A percentile compares a stretch with the other conserved stretches of the same genome.
phyloP scores from a whole-genome alignment of 2,797 vertebrate genomes.

The Rhinella marina region DNA sequence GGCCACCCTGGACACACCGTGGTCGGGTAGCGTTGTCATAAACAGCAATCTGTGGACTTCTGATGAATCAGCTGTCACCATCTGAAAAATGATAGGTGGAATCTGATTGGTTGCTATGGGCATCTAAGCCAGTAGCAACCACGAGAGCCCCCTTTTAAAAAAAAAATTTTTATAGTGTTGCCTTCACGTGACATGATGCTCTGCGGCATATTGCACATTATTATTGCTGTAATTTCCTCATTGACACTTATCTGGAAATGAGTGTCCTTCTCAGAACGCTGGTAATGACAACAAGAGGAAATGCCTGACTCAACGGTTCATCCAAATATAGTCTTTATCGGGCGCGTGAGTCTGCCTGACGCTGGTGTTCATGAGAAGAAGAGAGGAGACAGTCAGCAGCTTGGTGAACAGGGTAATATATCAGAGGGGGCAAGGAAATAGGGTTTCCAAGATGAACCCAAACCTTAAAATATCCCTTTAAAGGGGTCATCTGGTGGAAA shows the following conservation, averaged over 20 bases:
- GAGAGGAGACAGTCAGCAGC: background rate
- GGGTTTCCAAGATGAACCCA: background rate
- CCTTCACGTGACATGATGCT: background rate
- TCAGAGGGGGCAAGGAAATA: background rate
- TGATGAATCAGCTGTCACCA: too few species aligned
- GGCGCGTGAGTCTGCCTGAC: background rate
- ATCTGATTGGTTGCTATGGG: too few species aligned
- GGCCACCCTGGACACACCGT: background rate
- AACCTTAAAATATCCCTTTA: background rate
- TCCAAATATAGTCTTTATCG: constrained; percentile 38
- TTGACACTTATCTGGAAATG: constrained; percentile 37
- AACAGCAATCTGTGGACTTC: background rate
- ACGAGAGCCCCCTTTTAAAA: too few species aligned
- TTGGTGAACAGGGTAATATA: background rate
- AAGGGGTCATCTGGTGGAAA: too few species aligned
- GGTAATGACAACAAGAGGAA: constrained; percentile 34
- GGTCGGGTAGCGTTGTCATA: background rate
- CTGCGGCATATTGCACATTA: background rate
- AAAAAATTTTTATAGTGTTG: too few species aligned
- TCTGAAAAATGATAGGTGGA: too few species aligned
- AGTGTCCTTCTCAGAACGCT: constrained; percentile 24
- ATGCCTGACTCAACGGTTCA: constrained; percentile 36
- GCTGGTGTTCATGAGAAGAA: background rate
- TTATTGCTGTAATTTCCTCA: constrained; percentile 17
- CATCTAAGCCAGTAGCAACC: too few species aligned